A percentile compares a stretch with the other conserved stretches of the same genome.
phyloP scores from a whole-genome alignment of 2,113 vertebrate genomes.

The Enhydra lutris region DNA sequence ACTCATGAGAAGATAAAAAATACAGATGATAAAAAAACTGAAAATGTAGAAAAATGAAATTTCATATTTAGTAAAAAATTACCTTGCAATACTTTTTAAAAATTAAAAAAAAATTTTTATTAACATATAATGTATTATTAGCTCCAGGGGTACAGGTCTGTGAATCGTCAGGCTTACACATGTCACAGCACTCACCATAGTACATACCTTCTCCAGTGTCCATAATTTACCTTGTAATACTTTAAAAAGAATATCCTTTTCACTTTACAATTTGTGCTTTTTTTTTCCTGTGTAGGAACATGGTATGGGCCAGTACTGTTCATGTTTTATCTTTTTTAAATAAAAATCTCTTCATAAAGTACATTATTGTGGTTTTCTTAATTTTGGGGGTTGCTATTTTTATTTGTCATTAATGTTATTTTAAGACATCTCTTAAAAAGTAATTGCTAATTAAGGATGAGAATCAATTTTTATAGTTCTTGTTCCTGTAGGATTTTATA shows the following conservation, averaged over 20 bases:
- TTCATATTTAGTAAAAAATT: background rate
- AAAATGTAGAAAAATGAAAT: background rate
- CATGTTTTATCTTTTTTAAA: background rate
- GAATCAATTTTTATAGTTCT: background rate
- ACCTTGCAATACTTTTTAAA: background rate
- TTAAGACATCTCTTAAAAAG: background rate
- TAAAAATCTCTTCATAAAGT: background rate
- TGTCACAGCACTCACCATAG: too few species aligned
- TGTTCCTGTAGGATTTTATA: background rate
- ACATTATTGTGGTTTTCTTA: background rate
- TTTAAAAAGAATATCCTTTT: background rate
- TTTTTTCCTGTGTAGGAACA: background rate
- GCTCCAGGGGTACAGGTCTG: too few species aligned
- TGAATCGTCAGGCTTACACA: too few species aligned
- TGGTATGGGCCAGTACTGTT: background rate
- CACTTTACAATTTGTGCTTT: background rate
- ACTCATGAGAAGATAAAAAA: background rate
- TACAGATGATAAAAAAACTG: background rate
- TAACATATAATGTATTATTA: too few species aligned
- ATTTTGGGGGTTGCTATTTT: background rate
- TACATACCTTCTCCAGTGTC: too few species aligned
- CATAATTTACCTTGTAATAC: background rate
- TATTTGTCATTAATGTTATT: background rate
- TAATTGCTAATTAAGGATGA: constrained; percentile 17
- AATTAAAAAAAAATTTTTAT: too few species aligned